Percentiles rank a stretch among this genome's conserved stretches.
Evolutionary conservation across 2,888 invertebrate genomes (phyloP).

Genomic region (Tenthredo notha): DNA sequence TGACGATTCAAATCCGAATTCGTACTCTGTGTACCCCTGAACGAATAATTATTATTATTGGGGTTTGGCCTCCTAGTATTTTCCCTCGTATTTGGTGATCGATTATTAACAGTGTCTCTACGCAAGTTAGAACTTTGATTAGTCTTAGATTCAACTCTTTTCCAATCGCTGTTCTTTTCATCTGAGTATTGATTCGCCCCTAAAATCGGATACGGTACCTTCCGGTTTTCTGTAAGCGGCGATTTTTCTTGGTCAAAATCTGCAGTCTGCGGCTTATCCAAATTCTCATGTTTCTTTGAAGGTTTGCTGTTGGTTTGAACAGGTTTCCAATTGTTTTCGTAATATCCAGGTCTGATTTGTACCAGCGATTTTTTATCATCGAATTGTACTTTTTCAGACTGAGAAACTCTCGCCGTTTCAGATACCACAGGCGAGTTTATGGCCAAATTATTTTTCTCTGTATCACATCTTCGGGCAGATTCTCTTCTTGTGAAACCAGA

Average conservation of each 20-base stretch:
- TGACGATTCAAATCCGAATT: not conserved
- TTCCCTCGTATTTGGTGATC: not conserved
- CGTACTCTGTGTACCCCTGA: not conserved
- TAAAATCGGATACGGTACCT: slow-evolving; percentile 12
- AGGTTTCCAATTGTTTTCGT: not conserved
- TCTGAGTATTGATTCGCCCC: not conserved
- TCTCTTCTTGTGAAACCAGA: slow-evolving; percentile 6
- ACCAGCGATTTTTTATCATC: not conserved
- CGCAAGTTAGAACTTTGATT: not conserved
- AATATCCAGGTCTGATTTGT: not conserved
- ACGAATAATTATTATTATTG: not conserved
- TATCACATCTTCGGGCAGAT: not conserved
- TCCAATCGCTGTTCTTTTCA: not conserved
- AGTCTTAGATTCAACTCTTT: not conserved
- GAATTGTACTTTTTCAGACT: not conserved
- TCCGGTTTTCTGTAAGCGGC: not conserved
- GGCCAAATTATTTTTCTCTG: not conserved
- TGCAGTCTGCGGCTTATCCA: not conserved
- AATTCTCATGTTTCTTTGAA: not conserved
- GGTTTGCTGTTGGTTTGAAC: not conserved
- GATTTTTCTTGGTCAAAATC: not conserved
- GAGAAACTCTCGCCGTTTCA: not conserved
- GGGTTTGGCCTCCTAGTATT: not conserved
- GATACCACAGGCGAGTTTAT: not conserved
- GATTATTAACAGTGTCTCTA: not conserved